Conservation (phyloP, 2,888 invertebrate species). For the Rhorus exstirpatorius region DNA sequence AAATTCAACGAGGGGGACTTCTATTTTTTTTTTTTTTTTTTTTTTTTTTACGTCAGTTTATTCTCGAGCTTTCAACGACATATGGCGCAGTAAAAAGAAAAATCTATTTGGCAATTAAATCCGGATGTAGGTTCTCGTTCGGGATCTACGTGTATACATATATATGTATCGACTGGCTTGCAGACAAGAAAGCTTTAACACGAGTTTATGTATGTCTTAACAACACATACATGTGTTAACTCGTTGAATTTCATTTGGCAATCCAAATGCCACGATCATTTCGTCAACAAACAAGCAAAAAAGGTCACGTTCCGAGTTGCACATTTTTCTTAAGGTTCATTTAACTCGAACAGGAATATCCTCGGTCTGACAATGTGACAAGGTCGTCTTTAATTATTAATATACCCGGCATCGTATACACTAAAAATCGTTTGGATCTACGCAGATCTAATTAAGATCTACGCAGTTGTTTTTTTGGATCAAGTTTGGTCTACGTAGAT, state of each 20-base stretch:
- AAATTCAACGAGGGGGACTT: slow-evolving; percentile 33
- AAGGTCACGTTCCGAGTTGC: slow-evolving; percentile 43
- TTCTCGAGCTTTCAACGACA: slow-evolving; percentile 22
- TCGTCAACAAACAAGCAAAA: too few relatives aligned
- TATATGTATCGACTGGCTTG: too few relatives aligned
- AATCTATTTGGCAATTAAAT: slow-evolving; percentile 55
- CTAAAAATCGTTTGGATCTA: background rate
- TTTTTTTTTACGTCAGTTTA: background rate
- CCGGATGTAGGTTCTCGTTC: slow-evolving; percentile 44
- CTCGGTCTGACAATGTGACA: slow-evolving; percentile 7
- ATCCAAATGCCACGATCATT: slow-evolving; percentile 19
- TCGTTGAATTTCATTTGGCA: slow-evolving; percentile 39
- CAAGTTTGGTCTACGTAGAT: too few relatives aligned
- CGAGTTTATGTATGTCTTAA: background rate
- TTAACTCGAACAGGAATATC: slow-evolving; percentile 42
- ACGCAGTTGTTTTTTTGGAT: too few relatives aligned
- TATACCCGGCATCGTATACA: background rate
- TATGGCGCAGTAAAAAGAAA: slow-evolving; percentile 7
- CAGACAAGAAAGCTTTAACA: background rate
- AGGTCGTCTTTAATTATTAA: slow-evolving; percentile 25
- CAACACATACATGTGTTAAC: background rate
- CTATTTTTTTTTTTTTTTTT: background rate
- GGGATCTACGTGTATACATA: slow-evolving; percentile 1
- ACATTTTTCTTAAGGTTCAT: slow-evolving; percentile 58
- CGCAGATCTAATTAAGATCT: too few relatives aligned